Percentiles rank a stretch among this genome's conserved stretches.
These are phyloP conservation scores for Dromaius novaehollandiae DNA, from an alignment of 2,113 vertebrate genomes.

Conservation along the genomic window DNA sequence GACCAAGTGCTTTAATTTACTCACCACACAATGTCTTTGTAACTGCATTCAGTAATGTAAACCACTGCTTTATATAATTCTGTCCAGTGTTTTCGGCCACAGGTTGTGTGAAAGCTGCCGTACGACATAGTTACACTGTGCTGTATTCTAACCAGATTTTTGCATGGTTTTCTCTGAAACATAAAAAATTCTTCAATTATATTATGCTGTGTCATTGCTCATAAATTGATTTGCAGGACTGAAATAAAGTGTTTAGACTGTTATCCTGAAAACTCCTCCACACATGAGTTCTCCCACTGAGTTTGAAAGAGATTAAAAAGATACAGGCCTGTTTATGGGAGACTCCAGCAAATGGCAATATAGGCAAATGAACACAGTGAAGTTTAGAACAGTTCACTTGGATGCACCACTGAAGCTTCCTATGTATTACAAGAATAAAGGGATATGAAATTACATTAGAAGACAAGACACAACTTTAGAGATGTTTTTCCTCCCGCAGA, in stretches of 20 bases:
- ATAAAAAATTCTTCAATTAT: background rate
- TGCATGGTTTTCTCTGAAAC: background rate
- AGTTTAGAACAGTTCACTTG: background rate
- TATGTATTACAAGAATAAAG: background rate
- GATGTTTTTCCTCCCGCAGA: background rate
- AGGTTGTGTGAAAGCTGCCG: constrained; percentile 40
- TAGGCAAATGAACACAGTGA: background rate
- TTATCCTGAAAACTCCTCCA: background rate
- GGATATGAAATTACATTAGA: background rate
- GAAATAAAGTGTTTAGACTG: constrained; percentile 11
- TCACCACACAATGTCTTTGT: constrained; percentile 59
- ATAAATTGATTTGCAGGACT: constrained; percentile 13
- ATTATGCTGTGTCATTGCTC: background rate
- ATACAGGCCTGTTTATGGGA: background rate
- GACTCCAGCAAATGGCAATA: background rate
- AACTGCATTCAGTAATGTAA: constrained; percentile 56
- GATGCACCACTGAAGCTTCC: background rate
- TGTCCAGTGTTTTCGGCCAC: constrained; percentile 24
- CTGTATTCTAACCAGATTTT: constrained; percentile 36
- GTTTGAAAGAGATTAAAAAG: background rate
- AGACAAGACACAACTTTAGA: background rate
- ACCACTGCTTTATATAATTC: constrained; percentile 49
- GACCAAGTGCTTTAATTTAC: constrained; percentile 67
- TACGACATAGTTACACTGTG: background rate
- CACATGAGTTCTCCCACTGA: background rate